Conservation (phyloP, 2,888 invertebrate species). For the Onchidella celtica region DNA sequence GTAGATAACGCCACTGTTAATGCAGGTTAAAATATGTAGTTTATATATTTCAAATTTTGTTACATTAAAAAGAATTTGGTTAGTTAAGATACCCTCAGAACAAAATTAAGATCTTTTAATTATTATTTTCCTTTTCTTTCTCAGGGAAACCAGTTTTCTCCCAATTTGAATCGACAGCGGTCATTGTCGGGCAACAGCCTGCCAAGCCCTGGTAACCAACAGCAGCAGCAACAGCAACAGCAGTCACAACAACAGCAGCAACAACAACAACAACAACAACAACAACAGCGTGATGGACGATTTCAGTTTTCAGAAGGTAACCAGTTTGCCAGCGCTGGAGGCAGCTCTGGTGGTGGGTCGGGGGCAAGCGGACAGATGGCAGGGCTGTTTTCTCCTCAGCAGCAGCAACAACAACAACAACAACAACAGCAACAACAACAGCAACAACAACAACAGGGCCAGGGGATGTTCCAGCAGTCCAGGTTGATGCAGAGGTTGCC, state of each 20-base stretch:
- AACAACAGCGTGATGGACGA: slow-evolving; percentile 45
- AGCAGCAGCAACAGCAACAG: slow-evolving; percentile 32
- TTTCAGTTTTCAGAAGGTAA: slow-evolving; percentile 67
- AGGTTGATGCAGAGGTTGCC: slow-evolving; percentile 45
- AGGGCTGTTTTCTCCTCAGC: slow-evolving; percentile 67
- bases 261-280: slow-evolving; percentile 36
- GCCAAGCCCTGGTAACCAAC: slow-evolving; percentile 56
- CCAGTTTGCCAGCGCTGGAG: slow-evolving; percentile 59
- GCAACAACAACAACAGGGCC: slow-evolving; percentile 84
- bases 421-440: slow-evolving; percentile 53
- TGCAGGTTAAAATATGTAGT: too few species aligned
- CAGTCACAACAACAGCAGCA: slow-evolving; percentile 38
- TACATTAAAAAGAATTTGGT: too few species aligned
- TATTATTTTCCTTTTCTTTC: background rate
- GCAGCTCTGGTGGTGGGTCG: slow-evolving; percentile 44
- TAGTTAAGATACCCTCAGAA: too few species aligned
- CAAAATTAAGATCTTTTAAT: too few species aligned
- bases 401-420: slow-evolving; percentile 83
- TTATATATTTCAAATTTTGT: too few species aligned
- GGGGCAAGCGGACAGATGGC: background rate
- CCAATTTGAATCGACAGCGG: slow-evolving; percentile 62
- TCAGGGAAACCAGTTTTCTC: slow-evolving; percentile 55
- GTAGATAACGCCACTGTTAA: too few species aligned
- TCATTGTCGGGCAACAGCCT: slow-evolving; percentile 69
- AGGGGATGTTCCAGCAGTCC: slow-evolving; percentile 38